Percentiles rank a stretch among this genome's conserved stretches.
phyloP scores from a whole-genome alignment of 2,797 vertebrate species.

The Poecilia gillii region DNA sequence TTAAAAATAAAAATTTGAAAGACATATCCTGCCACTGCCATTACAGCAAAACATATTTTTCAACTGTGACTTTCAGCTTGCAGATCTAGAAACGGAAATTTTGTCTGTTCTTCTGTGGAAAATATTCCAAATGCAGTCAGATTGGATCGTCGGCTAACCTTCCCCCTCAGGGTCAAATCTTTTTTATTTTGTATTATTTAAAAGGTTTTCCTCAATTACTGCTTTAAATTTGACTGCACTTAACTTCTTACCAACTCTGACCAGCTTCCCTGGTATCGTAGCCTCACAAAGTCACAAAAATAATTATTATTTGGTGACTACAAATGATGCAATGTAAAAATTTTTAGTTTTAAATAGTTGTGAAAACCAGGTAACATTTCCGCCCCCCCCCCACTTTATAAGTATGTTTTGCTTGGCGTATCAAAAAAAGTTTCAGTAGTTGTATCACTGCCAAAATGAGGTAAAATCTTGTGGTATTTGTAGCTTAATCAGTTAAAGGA shows the following conservation, averaged over 20 bases:
- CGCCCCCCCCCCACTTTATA: no score
- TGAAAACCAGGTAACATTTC: not conserved
- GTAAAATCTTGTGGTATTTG: not conserved
- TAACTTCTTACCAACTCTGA: no score
- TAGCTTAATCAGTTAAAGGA: not conserved
- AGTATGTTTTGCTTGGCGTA: not conserved
- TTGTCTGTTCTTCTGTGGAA: not conserved
- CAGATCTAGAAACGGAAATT: not conserved
- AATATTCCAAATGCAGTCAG: not conserved
- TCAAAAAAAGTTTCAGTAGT: not conserved
- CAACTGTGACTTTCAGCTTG: not conserved
- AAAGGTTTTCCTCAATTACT: not conserved
- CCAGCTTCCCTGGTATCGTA: not conserved
- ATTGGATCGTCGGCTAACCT: not conserved
- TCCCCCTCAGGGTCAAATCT: not conserved
- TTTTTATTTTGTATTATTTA: not conserved
- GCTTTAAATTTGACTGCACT: not conserved
- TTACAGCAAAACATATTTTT: not conserved
- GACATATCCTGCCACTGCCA: not conserved
- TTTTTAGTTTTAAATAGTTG: not conserved
- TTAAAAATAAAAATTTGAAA: not conserved
- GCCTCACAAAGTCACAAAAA: no score
- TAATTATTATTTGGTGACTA: no score
- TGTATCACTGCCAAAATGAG: not conserved
- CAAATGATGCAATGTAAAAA: no score